Conservation (phyloP, 35 echinoderm and acorn worm species). For the Hemicentrotus pulcherrimus region DNA sequence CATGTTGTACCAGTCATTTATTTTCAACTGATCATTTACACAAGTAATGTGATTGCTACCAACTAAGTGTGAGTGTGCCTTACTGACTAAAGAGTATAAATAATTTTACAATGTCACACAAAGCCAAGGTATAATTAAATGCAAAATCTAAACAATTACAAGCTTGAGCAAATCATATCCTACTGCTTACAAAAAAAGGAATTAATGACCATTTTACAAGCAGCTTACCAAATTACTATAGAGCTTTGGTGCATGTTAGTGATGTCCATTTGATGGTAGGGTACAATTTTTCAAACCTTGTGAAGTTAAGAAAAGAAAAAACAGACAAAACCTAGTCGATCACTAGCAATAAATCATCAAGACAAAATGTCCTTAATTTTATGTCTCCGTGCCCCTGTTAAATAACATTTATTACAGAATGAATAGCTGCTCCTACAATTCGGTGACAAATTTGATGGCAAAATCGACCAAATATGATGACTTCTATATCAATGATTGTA, state of each 20-base stretch:
- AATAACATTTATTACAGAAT: too few species aligned
- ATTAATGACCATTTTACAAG: not conserved
- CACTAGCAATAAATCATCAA: too few species aligned
- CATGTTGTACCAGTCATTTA: not conserved
- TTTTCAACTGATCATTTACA: constrained; percentile 12
- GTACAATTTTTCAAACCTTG: not conserved
- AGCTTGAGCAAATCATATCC: not conserved
- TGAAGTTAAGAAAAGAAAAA: too few species aligned
- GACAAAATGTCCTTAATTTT: too few species aligned
- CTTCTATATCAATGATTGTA: too few species aligned
- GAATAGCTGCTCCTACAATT: too few species aligned
- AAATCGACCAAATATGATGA: too few species aligned
- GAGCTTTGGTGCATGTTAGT: not conserved
- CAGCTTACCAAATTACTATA: not conserved
- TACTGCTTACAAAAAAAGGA: not conserved
- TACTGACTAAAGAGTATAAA: not conserved
- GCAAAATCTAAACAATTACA: not conserved
- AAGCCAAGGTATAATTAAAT: not conserved
- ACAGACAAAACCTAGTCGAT: too few species aligned
- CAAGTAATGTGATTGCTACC: not conserved
- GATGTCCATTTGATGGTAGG: not conserved
- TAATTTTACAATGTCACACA: not conserved
- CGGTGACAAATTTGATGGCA: too few species aligned
- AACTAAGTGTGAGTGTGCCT: not conserved
- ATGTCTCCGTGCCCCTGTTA: too few species aligned